Conservation (phyloP, 37 sponge, comb jelly and placozoan species). For the Axinella damicornis region DNA sequence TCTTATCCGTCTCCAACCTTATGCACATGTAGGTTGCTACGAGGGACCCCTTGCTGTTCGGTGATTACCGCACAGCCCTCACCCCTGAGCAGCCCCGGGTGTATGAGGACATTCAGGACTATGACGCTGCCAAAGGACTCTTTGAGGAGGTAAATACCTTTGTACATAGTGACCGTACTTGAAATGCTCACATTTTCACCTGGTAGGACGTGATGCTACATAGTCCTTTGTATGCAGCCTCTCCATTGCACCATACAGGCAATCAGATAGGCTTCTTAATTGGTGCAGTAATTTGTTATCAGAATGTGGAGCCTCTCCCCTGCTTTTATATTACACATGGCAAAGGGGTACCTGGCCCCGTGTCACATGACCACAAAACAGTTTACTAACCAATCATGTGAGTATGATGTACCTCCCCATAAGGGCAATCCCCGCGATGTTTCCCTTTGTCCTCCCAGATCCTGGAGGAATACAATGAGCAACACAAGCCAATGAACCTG, state of each 20-base stretch:
- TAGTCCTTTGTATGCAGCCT: too few relatives aligned
- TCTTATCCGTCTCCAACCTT: neutral
- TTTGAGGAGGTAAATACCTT: slow-evolving; percentile 82
- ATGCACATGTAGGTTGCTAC: slow-evolving; percentile 44
- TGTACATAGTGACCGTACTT: neutral
- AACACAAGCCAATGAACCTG: slow-evolving; percentile 91
- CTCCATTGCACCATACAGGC: too few relatives aligned
- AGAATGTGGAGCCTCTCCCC: too few relatives aligned
- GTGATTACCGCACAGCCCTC: slow-evolving; percentile 94
- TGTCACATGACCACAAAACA: too few relatives aligned
- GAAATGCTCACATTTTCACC: neutral
- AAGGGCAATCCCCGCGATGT: too few relatives aligned
- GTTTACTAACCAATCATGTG: too few relatives aligned
- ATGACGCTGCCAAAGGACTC: slow-evolving; percentile 88
- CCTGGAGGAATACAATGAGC: slow-evolving; percentile 95
- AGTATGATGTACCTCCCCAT: too few relatives aligned
- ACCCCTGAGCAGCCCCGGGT: slow-evolving; percentile 88
- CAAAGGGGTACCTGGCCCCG: too few relatives aligned
- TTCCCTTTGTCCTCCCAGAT: slow-evolving; percentile 65
- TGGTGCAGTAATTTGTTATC: too few relatives aligned
- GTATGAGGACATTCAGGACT: slow-evolving; percentile 97
- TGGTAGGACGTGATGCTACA: too few relatives aligned
- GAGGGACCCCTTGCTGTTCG: slow-evolving; percentile 90
- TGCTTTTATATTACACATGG: too few relatives aligned
- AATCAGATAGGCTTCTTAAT: too few relatives aligned